Base-by-base conservation (phyloP, 1,140 invertebrate genomes). In the Babylonia areolata region DNA sequence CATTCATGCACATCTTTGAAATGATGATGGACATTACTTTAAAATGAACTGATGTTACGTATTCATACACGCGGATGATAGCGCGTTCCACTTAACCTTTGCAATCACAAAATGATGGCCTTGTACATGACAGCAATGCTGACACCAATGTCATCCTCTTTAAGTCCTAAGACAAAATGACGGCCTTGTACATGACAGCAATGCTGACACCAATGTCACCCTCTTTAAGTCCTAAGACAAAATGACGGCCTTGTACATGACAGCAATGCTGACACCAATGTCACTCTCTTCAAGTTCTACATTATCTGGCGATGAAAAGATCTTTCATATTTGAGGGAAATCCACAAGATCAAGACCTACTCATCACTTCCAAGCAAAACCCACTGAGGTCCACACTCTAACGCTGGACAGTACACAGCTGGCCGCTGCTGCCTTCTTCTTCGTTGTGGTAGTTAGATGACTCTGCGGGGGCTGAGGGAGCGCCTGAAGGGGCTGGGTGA, bases 401-500 rank as follows among this genome's bases (percentile, higher is more conserved):
- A 51, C 17, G 46, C 46, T 51, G 46, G 17, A 51, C 46, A 51
- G 46, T 9, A 17, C 46, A 51, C 15, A 64, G 58, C 5, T 12
- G 46, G 46, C n/a, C 33, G 46, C 17, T 82, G 81, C 81, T 82
- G 81, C 81, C 54, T 82, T 69, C 40, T 23, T 64, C 28, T 39
- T 17, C 11, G 12, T 37, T 58, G 54, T 58, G 81, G 51, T 82
- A 69, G 37, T 84, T 73, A 84, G 64, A 84, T 71, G 69, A 42
- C 31, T 40, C 82, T 35, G 37, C 64, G 84, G 20, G 89, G 88
- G 79, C 89, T 89, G 42, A 87, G 54, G 69, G 87, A 87, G 58
- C 91, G 86, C 33, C 91, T 84, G 84, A 42, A 33, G 71, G 91
- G 91, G 81, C 91, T 92, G 71, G 90, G 89, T 28, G 90, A 92